Percentiles rank a stretch among this genome's conserved stretches.
Evolutionary conservation across 2,113 vertebrate genomes (phyloP).

Genomic region (Siniperca chuatsi): DNA sequence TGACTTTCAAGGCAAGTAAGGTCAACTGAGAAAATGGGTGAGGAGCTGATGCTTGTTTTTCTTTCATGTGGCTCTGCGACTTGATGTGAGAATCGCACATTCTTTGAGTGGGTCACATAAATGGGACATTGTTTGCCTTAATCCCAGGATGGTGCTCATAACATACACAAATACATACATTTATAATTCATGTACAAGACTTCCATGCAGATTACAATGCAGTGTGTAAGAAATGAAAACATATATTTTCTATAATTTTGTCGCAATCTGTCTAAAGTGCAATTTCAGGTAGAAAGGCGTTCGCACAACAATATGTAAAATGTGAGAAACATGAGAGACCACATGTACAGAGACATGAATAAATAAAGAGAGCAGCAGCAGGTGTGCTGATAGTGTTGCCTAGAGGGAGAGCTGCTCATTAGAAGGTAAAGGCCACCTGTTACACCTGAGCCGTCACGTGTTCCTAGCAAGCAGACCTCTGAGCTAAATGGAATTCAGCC

Average conservation of each 20-base stretch:
- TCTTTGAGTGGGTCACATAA: not conserved
- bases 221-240: not conserved
- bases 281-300: slow-evolving; percentile 53
- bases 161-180: not conserved
- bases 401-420: slow-evolving; percentile 77
- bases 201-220: not conserved
- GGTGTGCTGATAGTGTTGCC: slow-evolving; percentile 82
- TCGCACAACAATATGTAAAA: slow-evolving; percentile 61
- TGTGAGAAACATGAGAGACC: slow-evolving; percentile 77
- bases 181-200: too few species aligned
- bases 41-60: not conserved
- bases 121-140: not conserved
- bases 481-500: not conserved
- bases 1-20: not conserved
- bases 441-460: slow-evolving; percentile 67
- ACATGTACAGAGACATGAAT: slow-evolving; percentile 79
- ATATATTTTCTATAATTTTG: not conserved
- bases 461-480: slow-evolving; percentile 43
- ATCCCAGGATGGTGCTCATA: not conserved
- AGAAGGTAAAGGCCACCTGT: slow-evolving; percentile 82
- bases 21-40: slow-evolving; percentile 85
- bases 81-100: not conserved
- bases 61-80: not conserved
- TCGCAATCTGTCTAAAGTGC: not conserved
- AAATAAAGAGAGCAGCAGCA: slow-evolving; percentile 81